phyloP scores from a whole-genome alignment of 2,797 vertebrate genomes.

The Lemur catta region DNA sequence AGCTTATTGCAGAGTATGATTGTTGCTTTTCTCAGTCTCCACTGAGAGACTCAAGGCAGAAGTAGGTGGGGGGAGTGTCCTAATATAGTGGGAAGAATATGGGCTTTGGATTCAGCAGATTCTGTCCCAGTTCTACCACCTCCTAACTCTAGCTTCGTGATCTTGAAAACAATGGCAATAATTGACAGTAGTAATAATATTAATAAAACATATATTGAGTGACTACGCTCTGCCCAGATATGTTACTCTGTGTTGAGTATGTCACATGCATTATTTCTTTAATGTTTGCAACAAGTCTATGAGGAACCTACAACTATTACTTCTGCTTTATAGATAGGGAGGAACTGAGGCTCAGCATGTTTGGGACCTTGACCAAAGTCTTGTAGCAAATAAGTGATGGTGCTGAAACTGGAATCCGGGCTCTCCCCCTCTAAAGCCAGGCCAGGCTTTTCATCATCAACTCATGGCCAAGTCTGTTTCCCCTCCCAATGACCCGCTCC shows the following conservation, averaged over 20 bases:
- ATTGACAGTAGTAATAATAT: not conserved
- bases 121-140: not conserved
- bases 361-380: not conserved
- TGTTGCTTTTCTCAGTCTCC: not conserved
- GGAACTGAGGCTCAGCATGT: not conserved
- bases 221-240: not conserved
- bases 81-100: not conserved
- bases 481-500: fast-evolving
- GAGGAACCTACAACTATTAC: not conserved
- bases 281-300: not conserved
- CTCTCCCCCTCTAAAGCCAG: not conserved
- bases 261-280: not conserved
- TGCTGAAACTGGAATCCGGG: not conserved
- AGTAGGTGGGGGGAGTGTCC: no score
- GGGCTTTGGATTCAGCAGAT: not conserved
- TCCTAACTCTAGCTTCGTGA: not conserved
- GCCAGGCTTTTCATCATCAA: not conserved
- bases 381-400: not conserved
- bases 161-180: not conserved
- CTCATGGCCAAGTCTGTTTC: not conserved
- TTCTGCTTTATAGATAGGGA: not conserved
- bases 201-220: not conserved
- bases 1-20: not conserved
- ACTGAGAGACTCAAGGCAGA: not conserved
- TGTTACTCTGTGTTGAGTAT: not conserved